A percentile compares a stretch with the other conserved stretches of the same genome.
Conservation (phyloP, 1,140 invertebrate species). For the Acromyrmex heyeri region DNA sequence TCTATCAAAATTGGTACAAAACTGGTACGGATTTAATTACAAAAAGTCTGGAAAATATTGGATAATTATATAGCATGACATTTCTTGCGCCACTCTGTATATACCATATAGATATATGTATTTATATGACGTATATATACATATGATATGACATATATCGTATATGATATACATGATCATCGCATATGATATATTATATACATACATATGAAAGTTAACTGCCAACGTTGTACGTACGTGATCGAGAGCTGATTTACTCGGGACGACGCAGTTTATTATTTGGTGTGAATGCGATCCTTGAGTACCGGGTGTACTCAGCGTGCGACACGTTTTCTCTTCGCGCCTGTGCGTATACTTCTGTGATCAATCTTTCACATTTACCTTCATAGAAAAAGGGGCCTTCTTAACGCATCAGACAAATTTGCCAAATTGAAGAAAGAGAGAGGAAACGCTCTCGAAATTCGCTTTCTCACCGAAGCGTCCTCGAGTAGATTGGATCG, state of each 20-base stretch:
- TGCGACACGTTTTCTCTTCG: not conserved
- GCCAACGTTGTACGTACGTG: conserved; percentile 70
- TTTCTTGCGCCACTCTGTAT: too few species aligned
- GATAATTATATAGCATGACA: too few species aligned
- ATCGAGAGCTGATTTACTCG: conserved; percentile 43
- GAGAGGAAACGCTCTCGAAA: not conserved
- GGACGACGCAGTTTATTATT: conserved; percentile 1
- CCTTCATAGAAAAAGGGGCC: conserved; percentile 55
- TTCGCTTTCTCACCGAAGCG: not conserved
- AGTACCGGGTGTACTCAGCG: not conserved
- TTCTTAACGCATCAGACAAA: conserved; percentile 42
- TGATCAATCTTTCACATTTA: conserved; percentile 38
- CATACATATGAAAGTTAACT: conserved; percentile 71
- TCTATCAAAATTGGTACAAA: too few species aligned
- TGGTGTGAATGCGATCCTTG: conserved; percentile 3
- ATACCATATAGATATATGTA: not conserved
- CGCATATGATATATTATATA: not conserved
- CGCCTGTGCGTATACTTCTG: conserved; percentile 24
- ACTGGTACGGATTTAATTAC: too few species aligned
- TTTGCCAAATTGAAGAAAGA: not conserved
- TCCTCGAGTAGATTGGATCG: conserved; percentile 5
- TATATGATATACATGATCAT: too few species aligned
- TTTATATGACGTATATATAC: not conserved
- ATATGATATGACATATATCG: too few species aligned
- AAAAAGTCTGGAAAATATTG: too few species aligned